Evolutionary conservation across 1,140 invertebrate genomes (phyloP).

Genomic region (Zelostemma sp.): DNA sequence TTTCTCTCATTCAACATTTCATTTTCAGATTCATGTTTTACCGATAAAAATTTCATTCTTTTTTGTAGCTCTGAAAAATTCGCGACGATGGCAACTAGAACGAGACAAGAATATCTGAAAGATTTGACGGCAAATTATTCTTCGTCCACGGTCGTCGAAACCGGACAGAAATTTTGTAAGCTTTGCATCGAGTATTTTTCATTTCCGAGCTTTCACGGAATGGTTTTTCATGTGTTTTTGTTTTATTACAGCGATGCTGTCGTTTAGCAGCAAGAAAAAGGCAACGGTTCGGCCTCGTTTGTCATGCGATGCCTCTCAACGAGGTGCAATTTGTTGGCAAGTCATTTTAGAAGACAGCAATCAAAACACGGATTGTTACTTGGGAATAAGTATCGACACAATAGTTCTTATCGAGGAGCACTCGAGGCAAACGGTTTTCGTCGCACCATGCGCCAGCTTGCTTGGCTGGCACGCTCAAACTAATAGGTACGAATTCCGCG

Average conservation of each 20-base stretch:
- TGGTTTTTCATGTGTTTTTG: not conserved
- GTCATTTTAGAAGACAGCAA: slow-evolving; percentile 80
- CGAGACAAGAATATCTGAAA: slow-evolving; percentile 95
- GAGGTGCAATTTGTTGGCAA: slow-evolving; percentile 85
- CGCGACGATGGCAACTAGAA: slow-evolving; percentile 96
- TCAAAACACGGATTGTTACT: slow-evolving; percentile 81
- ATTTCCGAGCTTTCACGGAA: too few species aligned
- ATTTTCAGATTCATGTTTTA: too few species aligned
- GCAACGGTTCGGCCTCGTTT: slow-evolving; percentile 76
- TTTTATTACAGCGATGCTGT: slow-evolving; percentile 73
- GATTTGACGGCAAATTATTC: slow-evolving; percentile 90
- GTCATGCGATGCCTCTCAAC: slow-evolving; percentile 76
- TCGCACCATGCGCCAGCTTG: slow-evolving; percentile 85
- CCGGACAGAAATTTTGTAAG: slow-evolving; percentile 92
- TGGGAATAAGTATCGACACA: slow-evolving; percentile 90
- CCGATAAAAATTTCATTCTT: too few species aligned
- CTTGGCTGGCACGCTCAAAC: slow-evolving; percentile 84
- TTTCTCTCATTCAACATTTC: too few species aligned
- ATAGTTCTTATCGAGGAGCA: slow-evolving; percentile 89
- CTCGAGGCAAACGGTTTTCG: slow-evolving; percentile 87
- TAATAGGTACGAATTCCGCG: slow-evolving; percentile 74
- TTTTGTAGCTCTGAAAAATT: slow-evolving; percentile 89
- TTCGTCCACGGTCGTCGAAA: slow-evolving; percentile 85
- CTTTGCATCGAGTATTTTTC: slow-evolving; percentile 37
- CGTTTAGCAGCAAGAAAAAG: slow-evolving; percentile 81